Evolutionary conservation across 2,113 vertebrate species (phyloP).

Genomic region (Cichladusa arquata): DNA sequence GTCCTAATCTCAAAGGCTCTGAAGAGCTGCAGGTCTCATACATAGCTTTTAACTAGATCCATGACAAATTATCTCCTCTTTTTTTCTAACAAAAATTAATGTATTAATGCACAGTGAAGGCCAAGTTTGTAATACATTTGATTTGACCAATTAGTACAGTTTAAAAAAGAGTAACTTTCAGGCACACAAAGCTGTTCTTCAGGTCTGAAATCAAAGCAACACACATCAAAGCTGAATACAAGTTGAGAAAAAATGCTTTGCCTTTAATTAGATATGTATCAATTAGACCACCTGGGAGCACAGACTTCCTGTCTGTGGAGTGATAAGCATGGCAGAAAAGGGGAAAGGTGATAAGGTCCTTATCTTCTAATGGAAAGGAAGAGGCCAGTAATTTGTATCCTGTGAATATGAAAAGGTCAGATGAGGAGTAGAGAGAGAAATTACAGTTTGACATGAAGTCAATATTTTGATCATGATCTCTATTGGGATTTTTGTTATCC

Average conservation of each 20-base stretch:
- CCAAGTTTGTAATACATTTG: not conserved
- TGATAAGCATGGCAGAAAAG: not conserved
- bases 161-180: not conserved
- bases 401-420: not conserved
- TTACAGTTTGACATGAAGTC: not conserved
- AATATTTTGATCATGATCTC: not conserved
- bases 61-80: not conserved
- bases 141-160: not conserved
- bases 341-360: not conserved
- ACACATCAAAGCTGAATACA: not conserved
- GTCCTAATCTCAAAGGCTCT: not conserved
- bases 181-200: not conserved
- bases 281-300: slow-evolving; percentile 21
- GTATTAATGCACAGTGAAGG: not conserved
- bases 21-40: not conserved
- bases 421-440: not conserved
- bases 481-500: not conserved
- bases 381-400: slow-evolving; percentile 17
- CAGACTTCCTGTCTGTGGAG: not conserved
- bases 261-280: slow-evolving; percentile 35
- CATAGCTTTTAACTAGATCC: not conserved
- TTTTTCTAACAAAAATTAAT: not conserved
- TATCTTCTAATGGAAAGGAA: slow-evolving; percentile 18
- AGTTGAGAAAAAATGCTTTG: not conserved
- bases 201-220: slow-evolving; percentile 21